A percentile compares a stretch with the other conserved stretches of the same genome.
These are phyloP conservation scores for Scaptomyza graminum DNA, from an alignment of 1,140 invertebrate species.

Conservation along the genomic window DNA sequence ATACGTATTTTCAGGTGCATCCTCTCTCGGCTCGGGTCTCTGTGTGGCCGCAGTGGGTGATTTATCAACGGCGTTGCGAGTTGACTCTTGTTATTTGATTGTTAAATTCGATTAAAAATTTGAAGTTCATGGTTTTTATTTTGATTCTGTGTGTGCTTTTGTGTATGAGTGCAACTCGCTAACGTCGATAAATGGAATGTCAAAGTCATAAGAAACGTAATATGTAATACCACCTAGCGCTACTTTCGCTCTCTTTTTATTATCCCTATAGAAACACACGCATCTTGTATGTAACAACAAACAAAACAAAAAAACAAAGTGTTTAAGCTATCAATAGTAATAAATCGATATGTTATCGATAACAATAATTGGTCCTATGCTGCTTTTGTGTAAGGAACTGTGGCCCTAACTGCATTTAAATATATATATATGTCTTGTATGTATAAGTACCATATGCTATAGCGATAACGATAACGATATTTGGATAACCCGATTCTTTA, in stretches of 20 bases:
- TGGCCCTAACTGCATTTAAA: slow-evolving; percentile 18
- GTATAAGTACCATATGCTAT: slow-evolving; percentile 13
- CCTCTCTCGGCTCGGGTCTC: slow-evolving; percentile 34
- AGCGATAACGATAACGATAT: slow-evolving; percentile 22
- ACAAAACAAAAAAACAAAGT: neutral
- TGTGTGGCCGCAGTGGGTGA: slow-evolving; percentile 32
- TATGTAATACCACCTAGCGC: slow-evolving; percentile 22
- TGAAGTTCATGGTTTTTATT: neutral
- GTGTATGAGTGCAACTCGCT: slow-evolving; percentile 23
- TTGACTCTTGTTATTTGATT: slow-evolving; percentile 31
- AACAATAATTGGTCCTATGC: slow-evolving; percentile 16
- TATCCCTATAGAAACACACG: slow-evolving; percentile 38
- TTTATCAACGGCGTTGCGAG: slow-evolving; percentile 50
- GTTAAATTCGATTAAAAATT: slow-evolving; percentile 5
- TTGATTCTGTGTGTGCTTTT: slow-evolving; percentile 1
- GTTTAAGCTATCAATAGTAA: neutral
- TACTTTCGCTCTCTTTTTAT: slow-evolving; percentile 5
- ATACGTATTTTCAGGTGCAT: slow-evolving; percentile 69
- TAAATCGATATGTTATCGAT: slow-evolving; percentile 10
- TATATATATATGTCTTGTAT: slow-evolving; percentile 13
- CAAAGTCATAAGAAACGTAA: slow-evolving; percentile 21
- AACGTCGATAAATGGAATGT: slow-evolving; percentile 21
- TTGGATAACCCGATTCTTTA: slow-evolving; percentile 13
- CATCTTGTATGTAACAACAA: slow-evolving; percentile 72
- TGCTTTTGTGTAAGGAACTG: slow-evolving; percentile 29